phyloP scores from a whole-genome alignment of 2,888 invertebrate species.

The Antheraea assamensis region DNA sequence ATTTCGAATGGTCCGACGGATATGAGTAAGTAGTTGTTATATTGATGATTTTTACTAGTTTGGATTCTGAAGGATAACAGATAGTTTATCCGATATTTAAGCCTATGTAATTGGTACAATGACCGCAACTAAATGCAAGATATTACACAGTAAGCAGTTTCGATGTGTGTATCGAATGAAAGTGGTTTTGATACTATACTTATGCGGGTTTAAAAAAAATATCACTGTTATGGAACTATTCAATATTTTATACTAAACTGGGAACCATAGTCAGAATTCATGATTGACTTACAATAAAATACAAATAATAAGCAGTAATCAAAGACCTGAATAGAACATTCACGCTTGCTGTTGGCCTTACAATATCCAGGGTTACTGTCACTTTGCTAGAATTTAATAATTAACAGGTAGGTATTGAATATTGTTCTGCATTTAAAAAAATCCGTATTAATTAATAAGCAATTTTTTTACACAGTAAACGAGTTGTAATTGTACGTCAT shows the following conservation, averaged over 20 bases:
- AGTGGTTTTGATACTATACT: neutral
- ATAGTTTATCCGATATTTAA: neutral
- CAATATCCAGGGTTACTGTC: no score
- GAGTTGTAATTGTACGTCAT: no score
- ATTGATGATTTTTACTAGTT: neutral
- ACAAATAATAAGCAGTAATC: neutral
- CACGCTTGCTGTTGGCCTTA: no score
- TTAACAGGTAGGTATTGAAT: no score
- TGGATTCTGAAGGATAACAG: neutral
- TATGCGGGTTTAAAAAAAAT: neutral
- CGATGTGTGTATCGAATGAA: neutral
- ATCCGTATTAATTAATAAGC: no score
- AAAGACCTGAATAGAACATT: neutral
- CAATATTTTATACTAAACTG: neutral
- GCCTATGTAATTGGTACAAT: neutral
- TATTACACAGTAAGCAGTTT: no score
- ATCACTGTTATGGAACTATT: neutral
- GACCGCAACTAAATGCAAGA: no score
- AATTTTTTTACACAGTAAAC: no score
- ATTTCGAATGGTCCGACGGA: conserved; percentile 80
- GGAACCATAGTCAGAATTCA: neutral
- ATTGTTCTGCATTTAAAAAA: no score
- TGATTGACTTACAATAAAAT: neutral
- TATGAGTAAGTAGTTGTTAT: conserved; percentile 61
- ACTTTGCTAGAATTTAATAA: no score